Percentiles rank a stretch among this genome's conserved stretches.
Evolutionary conservation across 2,113 vertebrate genomes (phyloP).

Genomic region (Silurus glanis): DNA sequence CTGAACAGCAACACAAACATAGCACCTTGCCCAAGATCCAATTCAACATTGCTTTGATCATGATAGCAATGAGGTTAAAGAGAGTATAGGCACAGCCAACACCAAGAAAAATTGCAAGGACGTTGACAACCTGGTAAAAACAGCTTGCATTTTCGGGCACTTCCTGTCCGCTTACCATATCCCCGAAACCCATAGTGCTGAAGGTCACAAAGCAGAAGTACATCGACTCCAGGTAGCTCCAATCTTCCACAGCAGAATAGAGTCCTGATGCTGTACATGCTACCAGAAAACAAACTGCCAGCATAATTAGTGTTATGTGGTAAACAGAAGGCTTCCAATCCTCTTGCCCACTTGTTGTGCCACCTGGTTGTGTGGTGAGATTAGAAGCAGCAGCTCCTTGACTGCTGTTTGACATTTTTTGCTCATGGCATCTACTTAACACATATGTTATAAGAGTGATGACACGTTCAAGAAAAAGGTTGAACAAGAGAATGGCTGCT

Average conservation of each 20-base stretch:
- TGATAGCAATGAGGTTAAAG: slow-evolving; percentile 62
- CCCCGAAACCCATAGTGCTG: slow-evolving; percentile 70
- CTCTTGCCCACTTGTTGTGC: slow-evolving; percentile 3
- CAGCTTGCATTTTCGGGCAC: slow-evolving; percentile 47
- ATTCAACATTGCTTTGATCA: slow-evolving; percentile 66
- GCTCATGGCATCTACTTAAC: slow-evolving; percentile 51
- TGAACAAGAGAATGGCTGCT: slow-evolving; percentile 65
- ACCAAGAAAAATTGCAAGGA: slow-evolving; percentile 65
- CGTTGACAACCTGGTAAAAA: slow-evolving; percentile 63
- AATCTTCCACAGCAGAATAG: slow-evolving; percentile 65
- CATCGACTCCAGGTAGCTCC: slow-evolving; percentile 65
- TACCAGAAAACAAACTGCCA: slow-evolving; percentile 55
- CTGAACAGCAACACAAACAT: slow-evolving; percentile 14
- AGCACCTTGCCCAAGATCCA: slow-evolving; percentile 57
- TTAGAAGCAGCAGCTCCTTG: neutral
- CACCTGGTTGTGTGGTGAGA: slow-evolving; percentile 16
- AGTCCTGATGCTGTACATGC: slow-evolving; percentile 60
- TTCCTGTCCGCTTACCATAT: slow-evolving; percentile 67
- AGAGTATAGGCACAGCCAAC: slow-evolving; percentile 69
- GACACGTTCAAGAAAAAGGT: slow-evolving; percentile 61
- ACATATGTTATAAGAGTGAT: slow-evolving; percentile 58
- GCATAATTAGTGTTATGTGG: slow-evolving; percentile 59
- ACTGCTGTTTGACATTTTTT: neutral
- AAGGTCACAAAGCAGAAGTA: slow-evolving; percentile 72
- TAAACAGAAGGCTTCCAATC: slow-evolving; percentile 62